Percentiles rank a stretch among this genome's conserved stretches.
phyloP scores from a whole-genome alignment of 2,888 invertebrate species.

The Chouioia cunea region DNA sequence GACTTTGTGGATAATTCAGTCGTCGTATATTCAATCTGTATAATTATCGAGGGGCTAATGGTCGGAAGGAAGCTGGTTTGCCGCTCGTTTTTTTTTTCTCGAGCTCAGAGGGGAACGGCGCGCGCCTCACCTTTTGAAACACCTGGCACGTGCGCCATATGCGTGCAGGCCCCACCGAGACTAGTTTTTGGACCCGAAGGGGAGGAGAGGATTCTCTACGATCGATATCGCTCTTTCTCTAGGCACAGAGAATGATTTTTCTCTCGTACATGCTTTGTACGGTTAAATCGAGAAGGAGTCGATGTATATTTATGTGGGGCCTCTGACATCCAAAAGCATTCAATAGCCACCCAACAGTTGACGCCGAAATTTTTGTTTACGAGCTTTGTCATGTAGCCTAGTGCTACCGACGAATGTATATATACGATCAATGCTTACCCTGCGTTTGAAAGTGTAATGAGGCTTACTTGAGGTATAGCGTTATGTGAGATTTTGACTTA shows the following conservation, averaged over 20 bases:
- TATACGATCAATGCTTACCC: background rate
- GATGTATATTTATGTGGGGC: conserved; percentile 38
- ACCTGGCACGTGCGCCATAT: conserved; percentile 67
- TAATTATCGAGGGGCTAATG: conserved; percentile 52
- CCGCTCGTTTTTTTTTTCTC: conserved; percentile 49
- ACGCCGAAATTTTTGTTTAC: conserved; percentile 22
- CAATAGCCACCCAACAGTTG: conserved; percentile 13
- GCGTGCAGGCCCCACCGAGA: conserved; percentile 67
- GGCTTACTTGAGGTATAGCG: background rate
- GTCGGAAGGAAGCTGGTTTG: conserved; percentile 65
- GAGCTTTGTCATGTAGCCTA: background rate
- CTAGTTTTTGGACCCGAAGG: conserved; percentile 62
- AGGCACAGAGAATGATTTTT: conserved; percentile 19
- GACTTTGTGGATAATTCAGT: conserved; percentile 29
- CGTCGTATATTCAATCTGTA: conserved; percentile 57
- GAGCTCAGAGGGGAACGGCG: conserved; percentile 49
- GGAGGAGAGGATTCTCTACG: conserved; percentile 2
- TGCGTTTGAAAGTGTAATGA: conserved; percentile 1
- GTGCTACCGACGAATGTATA: background rate
- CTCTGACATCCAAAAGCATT: background rate
- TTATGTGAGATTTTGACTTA: too few relatives aligned
- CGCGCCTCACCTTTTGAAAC: conserved; percentile 64
- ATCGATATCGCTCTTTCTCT: conserved; percentile 32
- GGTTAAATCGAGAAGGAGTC: conserved; percentile 37
- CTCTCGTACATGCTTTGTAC: background rate